Base-by-base conservation (phyloP, 2,888 invertebrate species). In the Dryomyza anilis region DNA sequence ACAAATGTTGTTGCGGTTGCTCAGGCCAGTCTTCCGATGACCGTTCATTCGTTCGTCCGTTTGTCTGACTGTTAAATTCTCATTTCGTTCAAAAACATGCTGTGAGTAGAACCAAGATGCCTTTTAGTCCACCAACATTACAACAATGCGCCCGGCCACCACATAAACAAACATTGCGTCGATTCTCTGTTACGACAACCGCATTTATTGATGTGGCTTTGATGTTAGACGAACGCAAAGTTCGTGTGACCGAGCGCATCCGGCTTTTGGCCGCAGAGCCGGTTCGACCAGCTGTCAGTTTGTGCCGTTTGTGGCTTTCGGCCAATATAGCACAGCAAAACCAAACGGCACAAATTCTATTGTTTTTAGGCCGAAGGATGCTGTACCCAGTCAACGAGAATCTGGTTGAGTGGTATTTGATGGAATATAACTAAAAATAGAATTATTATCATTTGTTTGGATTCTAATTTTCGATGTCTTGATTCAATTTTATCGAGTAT, bases 121-220 rank as follows among this genome's bases (percentile, higher is more conserved):
- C n/a, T n/a, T n/a, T n/a, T n/a, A 33, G 33, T 8, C 7, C 39
- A 39, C 12, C 39, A 39, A 39, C 3, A 39, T 14, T 14, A 39
- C 39, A 39, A 12, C 33, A 39, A 39, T 6, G n/a, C 14, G 8
- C 3, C 39, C 3, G 39, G 39, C 33, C 48, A 48, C 25, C 59
- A 59, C 29, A 59, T 19, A 30, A 59, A 16, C 59, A 59, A 59
- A 48, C 33, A 59, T 33, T 59, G 21, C 58, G 30, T n/a, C 45
- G 46, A 59, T 10, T n/a, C n/a, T n/a, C n/a, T n/a, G 45, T 59
- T 48, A 21, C 29, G 30, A 21, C 39, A 65, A 64, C 65, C 69
- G 45, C 63, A 67, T 67, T 65, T 68, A 66, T 70, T 69, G 67
- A 68, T 63, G 63, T 64, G 66, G 64, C 66, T 67, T 67, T 66